Conservation (phyloP, 2,888 invertebrate genomes). For the Hydriomena furcata region DNA sequence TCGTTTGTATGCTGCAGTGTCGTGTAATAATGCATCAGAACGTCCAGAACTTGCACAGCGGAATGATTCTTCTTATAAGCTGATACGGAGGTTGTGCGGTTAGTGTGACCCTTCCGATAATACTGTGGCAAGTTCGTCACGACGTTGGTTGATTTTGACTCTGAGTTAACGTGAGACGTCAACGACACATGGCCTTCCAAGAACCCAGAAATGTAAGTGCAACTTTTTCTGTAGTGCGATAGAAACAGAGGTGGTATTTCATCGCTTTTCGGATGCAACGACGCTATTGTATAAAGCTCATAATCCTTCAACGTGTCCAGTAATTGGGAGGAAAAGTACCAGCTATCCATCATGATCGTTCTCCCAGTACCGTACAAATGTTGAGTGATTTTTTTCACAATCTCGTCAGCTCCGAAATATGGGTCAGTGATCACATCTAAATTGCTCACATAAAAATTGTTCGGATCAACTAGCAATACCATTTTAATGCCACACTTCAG, state of each 20-base stretch:
- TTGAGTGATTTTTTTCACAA: constrained; percentile 62
- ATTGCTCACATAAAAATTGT: constrained; percentile 71
- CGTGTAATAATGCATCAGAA: constrained; percentile 74
- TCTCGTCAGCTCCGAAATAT: constrained; percentile 60
- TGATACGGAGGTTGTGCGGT: constrained; percentile 56
- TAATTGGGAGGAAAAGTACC: constrained; percentile 61
- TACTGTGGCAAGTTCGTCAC: constrained; percentile 65
- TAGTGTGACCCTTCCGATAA: constrained; percentile 58
- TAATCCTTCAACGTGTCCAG: constrained; percentile 56
- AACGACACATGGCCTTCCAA: constrained; percentile 57
- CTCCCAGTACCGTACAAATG: constrained; percentile 64
- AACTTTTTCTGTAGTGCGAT: constrained; percentile 55
- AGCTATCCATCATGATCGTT: constrained; percentile 68
- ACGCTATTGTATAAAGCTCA: constrained; percentile 61
- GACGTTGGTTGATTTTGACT: constrained; percentile 61
- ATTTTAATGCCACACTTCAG: constrained; percentile 69
- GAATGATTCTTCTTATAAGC: constrained; percentile 68
- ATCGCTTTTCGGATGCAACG: constrained; percentile 59
- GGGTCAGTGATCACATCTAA: constrained; percentile 70
- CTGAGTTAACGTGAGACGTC: constrained; percentile 60
- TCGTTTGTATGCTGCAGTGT: constrained; percentile 72
- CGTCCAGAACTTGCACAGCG: constrained; percentile 67
- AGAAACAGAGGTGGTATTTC: constrained; percentile 66
- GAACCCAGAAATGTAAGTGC: constrained; percentile 63
- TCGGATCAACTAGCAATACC: constrained; percentile 65